Base-by-base conservation (phyloP, 2,888 invertebrate species). In the Notocelia uddmanniana region DNA sequence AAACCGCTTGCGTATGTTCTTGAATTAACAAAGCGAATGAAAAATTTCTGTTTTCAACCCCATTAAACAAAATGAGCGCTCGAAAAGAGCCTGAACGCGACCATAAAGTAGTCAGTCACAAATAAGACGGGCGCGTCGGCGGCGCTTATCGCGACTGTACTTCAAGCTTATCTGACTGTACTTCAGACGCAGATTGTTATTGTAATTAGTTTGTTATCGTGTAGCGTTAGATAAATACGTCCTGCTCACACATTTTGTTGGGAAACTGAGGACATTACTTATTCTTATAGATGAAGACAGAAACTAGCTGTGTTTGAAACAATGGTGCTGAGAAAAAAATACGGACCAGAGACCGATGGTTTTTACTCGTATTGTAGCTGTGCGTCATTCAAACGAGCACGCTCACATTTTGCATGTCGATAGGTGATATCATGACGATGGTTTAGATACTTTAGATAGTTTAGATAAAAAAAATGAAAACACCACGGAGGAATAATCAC, bases 121-220 rank as follows among this genome's bases (percentile, higher is more conserved):
- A 89, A 89, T 87, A 90, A 89, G 86, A 88, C 86, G 83, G 78
- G 77, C 45, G 89, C 85, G 85, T 87, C 89, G 88, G 85, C 83
- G 66, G 41, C 59, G 82, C 80, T 83, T 86, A 90, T 88, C 90
- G 82, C 84, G 81, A 80, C 86, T 81, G 86, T 90, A 89, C 89
- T 88, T 89, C 89, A 89, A 86, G 84, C 85, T 89, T 90, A 90
- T 90, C 90, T 86, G 76, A 74, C 86, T 84, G 84, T 87, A 84
- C 85, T 81, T 85, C 84, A 83, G 80, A 80, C 59, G 63, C 64
- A 80, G 80, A 79, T 83, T 79, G 79, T 78, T 79, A 80, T 79
- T 66, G 76, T 76, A 76, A 79, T 76, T 76, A 75, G 66, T 50
- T 81, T 83, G 9, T 1, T 45, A 10, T 23, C 31, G 34, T 31